Percentiles rank a stretch among this genome's conserved stretches.
Conservation (phyloP, 2,888 invertebrate genomes). For the Amphipyra tragopoginis region DNA sequence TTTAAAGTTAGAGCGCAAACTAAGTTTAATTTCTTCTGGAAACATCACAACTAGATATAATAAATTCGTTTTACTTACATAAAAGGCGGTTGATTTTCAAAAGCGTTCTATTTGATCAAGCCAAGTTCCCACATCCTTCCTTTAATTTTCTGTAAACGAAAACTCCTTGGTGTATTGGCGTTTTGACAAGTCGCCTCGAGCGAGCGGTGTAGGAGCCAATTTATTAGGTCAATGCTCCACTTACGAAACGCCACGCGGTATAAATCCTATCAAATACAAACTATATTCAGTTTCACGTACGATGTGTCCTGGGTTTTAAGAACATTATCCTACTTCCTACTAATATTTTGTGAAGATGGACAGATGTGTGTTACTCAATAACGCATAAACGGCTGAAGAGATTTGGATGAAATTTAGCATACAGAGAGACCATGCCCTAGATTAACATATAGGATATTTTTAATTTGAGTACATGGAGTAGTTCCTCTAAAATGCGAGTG, state of each 20-base stretch:
- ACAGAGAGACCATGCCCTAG: no score
- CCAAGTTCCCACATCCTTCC: conserved; percentile 37
- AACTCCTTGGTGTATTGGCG: conserved; percentile 58
- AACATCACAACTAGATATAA: conserved; percentile 20
- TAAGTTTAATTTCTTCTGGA: conserved; percentile 19
- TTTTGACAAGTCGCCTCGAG: conserved; percentile 69
- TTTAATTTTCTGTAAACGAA: conserved; percentile 53
- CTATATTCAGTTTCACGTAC: no score
- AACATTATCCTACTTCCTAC: no score
- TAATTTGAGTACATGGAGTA: no score
- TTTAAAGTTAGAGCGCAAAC: conserved; percentile 5
- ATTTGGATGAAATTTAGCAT: no score
- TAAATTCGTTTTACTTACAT: conserved; percentile 17
- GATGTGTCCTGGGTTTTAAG: no score
- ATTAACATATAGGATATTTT: no score
- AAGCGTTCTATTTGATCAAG: conserved; percentile 43
- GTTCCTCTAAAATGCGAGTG: no score
- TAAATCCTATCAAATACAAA: conserved; percentile 39
- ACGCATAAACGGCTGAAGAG: no score
- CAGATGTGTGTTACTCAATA: no score
- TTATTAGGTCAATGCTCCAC: conserved; percentile 67
- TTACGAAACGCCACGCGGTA: conserved; percentile 43
- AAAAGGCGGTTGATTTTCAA: conserved; percentile 48
- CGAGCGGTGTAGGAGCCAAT: conserved; percentile 55
- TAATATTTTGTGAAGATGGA: no score